Evolutionary conservation across 2,797 vertebrate species (phyloP).

Genomic region (Sarcoramphus papa): DNA sequence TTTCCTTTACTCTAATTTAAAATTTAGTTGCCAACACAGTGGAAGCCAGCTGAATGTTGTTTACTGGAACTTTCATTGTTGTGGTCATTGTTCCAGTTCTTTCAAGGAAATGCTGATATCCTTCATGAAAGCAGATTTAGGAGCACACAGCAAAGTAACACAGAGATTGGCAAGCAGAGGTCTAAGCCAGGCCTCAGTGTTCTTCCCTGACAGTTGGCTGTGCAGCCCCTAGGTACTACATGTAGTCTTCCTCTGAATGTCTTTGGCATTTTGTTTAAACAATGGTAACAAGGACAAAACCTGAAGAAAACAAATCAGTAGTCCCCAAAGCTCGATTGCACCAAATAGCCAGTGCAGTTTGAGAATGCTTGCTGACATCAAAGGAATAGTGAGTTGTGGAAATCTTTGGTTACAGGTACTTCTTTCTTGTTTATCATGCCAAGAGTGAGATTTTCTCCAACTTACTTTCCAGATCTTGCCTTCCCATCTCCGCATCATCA

Average conservation of each 20-base stretch:
- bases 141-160: not conserved
- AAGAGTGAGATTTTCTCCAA: not conserved
- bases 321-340: not conserved
- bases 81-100: not conserved
- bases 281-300: not conserved
- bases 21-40: not conserved
- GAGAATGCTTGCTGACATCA: not conserved
- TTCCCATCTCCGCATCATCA: not conserved
- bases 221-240: not conserved
- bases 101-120: not conserved
- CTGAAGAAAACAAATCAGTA: not conserved
- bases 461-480: not conserved
- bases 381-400: not conserved
- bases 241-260: not conserved
- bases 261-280: not conserved
- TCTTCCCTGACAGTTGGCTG: not conserved
- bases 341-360: not conserved
- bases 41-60: not conserved
- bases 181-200: not conserved
- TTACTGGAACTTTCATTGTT: not conserved
- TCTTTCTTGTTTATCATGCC: not conserved
- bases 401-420: not conserved
- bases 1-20: not conserved
- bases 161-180: not conserved
- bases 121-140: not conserved